These are phyloP conservation scores for Sinella curviseta DNA, from an alignment of 1,140 invertebrate species.

Conservation along the genomic window DNA sequence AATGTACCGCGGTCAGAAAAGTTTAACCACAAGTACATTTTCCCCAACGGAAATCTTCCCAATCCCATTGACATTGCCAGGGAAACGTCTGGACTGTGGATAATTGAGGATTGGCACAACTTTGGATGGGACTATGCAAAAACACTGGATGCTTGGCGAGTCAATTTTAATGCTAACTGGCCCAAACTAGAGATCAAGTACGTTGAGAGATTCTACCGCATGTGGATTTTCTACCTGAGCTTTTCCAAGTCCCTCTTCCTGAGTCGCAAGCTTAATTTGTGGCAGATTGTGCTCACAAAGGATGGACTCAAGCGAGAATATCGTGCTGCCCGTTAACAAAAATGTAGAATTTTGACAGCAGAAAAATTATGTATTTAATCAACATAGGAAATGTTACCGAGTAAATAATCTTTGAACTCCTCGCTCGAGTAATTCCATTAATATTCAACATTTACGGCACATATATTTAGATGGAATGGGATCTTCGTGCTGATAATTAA, in stretches of 20 bases:
- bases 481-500: too few relatives aligned
- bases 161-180: conserved; percentile 14
- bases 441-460: too few relatives aligned
- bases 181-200: neutral
- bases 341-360: too few relatives aligned
- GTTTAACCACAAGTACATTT: neutral
- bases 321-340: neutral
- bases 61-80: neutral
- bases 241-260: neutral
- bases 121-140: conserved; percentile 4
- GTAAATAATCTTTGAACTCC: too few relatives aligned
- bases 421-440: too few relatives aligned
- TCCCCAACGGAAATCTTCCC: conserved; percentile 10
- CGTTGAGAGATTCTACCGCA: neutral
- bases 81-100: neutral
- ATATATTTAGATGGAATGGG: too few relatives aligned
- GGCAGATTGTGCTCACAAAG: conserved; percentile 17
- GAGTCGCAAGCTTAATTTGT: neutral
- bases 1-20: neutral
- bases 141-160: neutral
- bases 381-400: too few relatives aligned
- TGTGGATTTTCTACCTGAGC: neutral
- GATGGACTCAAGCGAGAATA: neutral
- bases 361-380: too few relatives aligned
- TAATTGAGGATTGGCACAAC: conserved; percentile 19